Percentiles rank a stretch among this genome's conserved stretches.
Conservation (phyloP, 2,888 invertebrate genomes). For the Polylopha cassiicola region DNA sequence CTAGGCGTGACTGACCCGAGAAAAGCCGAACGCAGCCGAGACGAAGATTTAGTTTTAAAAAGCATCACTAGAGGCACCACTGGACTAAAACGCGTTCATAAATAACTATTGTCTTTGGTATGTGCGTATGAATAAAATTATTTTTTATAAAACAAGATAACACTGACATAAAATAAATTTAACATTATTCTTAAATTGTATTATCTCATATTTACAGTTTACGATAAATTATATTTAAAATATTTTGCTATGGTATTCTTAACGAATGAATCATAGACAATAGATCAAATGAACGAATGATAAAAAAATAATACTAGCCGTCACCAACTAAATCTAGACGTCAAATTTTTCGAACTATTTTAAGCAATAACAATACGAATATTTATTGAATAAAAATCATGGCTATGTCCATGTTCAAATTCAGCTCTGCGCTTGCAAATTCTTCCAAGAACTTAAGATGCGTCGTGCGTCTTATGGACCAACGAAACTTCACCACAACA, state of each 20-base stretch:
- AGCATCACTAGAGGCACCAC: slow-evolving; percentile 49
- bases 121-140: too few relatives aligned
- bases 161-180: not conserved
- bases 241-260: not conserved
- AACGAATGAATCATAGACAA: slow-evolving; percentile 9
- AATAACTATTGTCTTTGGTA: slow-evolving; percentile 6
- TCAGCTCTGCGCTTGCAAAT: slow-evolving; percentile 46
- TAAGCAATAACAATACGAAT: slow-evolving; percentile 5
- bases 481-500: slow-evolving; percentile 56
- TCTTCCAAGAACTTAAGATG: slow-evolving; percentile 53
- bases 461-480: slow-evolving; percentile 48
- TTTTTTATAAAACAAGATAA: too few relatives aligned
- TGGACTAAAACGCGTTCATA: slow-evolving; percentile 36
- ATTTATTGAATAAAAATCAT: slow-evolving; percentile 44
- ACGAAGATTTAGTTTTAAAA: slow-evolving; percentile 27
- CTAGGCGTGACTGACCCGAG: slow-evolving; percentile 75
- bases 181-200: too few relatives aligned
- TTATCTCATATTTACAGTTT: too few relatives aligned
- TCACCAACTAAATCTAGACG: slow-evolving; percentile 2
- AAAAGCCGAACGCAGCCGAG: slow-evolving; percentile 59
- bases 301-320: not conserved
- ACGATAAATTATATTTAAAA: too few relatives aligned
- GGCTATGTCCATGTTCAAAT: slow-evolving; percentile 60
- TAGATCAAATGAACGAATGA: slow-evolving; percentile 5
- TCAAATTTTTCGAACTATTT: slow-evolving; percentile 12